Conservation (phyloP, 2,888 invertebrate genomes). For the Ornithoptera priamus region DNA sequence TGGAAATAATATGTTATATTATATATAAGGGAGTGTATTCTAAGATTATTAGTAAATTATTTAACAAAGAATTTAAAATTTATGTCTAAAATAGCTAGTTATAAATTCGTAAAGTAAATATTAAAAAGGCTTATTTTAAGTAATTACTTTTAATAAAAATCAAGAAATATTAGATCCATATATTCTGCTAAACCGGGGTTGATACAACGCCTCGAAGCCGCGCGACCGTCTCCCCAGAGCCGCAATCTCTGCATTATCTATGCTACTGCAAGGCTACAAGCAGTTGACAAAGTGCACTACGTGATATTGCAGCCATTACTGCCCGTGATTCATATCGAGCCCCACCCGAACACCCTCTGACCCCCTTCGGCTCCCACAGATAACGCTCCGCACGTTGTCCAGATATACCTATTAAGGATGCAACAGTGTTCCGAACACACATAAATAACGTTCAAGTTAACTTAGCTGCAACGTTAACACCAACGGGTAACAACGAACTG, state of each 20-base stretch:
- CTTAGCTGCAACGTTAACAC: constrained; percentile 41
- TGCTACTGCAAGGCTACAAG: constrained; percentile 74
- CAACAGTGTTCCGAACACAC: constrained; percentile 48
- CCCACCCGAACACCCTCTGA: constrained; percentile 48
- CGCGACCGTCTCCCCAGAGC: constrained; percentile 56
- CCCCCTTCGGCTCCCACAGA: constrained; percentile 55
- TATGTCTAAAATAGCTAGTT: no score
- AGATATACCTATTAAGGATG: constrained; percentile 66
- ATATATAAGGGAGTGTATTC: no score
- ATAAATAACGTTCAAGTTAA: constrained; percentile 47
- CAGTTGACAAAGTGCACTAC: constrained; percentile 80
- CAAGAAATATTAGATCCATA: constrained; percentile 9
- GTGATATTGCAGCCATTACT: constrained; percentile 80
- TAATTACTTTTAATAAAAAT: background rate
- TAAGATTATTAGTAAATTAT: no score
- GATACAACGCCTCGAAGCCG: constrained; percentile 47
- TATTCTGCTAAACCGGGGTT: constrained; percentile 8
- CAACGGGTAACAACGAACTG: constrained; percentile 30
- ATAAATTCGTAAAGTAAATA: no score
- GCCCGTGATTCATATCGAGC: constrained; percentile 75
- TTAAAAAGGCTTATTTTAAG: no score
- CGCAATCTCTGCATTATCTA: constrained; percentile 73
- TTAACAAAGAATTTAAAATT: no score
- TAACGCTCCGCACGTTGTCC: constrained; percentile 62
- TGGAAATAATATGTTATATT: no score